Percentiles rank a stretch among this genome's conserved stretches.
phyloP scores from a whole-genome alignment of 2,888 invertebrate species.

The Lymantria monacha region DNA sequence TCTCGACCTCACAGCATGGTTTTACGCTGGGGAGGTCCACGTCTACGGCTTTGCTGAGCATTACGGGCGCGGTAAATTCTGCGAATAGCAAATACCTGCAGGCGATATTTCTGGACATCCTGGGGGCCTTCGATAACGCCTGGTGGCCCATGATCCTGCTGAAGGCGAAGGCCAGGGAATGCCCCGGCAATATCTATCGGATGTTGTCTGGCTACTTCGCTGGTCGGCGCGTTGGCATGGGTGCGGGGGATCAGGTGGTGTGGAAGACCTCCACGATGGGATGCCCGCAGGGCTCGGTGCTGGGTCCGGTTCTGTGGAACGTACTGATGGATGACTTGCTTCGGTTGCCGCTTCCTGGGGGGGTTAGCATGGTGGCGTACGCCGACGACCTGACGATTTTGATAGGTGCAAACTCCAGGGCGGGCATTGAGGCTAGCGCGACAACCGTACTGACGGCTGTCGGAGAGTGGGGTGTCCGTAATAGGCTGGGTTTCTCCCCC shows the following conservation, averaged over 20 bases:
- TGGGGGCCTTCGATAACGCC: too few relatives aligned
- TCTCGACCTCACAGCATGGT: conserved; percentile 35
- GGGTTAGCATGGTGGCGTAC: conserved; percentile 21
- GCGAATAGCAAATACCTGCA: background rate
- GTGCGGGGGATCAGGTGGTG: conserved; percentile 10
- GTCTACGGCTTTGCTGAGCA: conserved; percentile 18
- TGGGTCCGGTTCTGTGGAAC: conserved; percentile 30
- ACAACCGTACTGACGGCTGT: background rate
- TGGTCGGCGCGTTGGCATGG: conserved; percentile 17
- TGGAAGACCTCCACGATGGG: conserved; percentile 29
- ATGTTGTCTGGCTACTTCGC: conserved; percentile 32
- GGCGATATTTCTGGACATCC: too few relatives aligned
- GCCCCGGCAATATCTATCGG: conserved; percentile 30
- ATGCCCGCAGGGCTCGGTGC: conserved; percentile 29
- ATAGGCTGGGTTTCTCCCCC: background rate
- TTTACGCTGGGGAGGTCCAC: conserved; percentile 36
- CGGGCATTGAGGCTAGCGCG: conserved; percentile 4
- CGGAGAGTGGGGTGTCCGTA: background rate
- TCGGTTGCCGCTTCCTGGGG: conserved; percentile 16
- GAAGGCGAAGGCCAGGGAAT: conserved; percentile 11
- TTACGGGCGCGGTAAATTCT: background rate
- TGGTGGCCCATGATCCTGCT: too few relatives aligned
- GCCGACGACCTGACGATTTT: conserved; percentile 32
- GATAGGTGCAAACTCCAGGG: conserved; percentile 17
- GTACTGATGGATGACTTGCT: conserved; percentile 30